Base-by-base conservation (phyloP, 2,797 vertebrate genomes). In the Microctenopoma steveboyesi region DNA sequence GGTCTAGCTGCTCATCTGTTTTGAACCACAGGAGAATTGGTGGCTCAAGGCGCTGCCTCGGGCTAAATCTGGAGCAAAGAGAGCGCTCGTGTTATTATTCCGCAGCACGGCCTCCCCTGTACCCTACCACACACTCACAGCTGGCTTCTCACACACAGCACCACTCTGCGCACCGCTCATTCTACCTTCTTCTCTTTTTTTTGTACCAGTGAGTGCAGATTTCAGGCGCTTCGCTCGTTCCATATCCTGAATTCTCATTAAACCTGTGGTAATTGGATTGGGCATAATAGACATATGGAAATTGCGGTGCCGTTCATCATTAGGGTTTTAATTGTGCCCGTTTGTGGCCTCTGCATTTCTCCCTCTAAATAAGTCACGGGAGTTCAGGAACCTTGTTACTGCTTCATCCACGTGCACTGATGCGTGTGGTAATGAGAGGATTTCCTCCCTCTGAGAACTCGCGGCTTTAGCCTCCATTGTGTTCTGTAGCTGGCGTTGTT, bases 261-360 rank as follows among this genome's bases (percentile, higher is more conserved):
- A 88, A 84, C 72, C 77, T 51, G 78, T 51, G 4, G 88, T 93
- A 93, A 93, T 94, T 93, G 92, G 91, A 91, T 90, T 25, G 85
- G 85, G 81, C 81, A 69, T 88, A 91, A 90, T 83, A 72, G 92
- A 93, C 93, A 92, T 92, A 94, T 94, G 93, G 92, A 94, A 89
- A 94, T 93, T 92, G 91, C 83, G 79, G 83, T 93, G 92, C 91
- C 91, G 88, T 94, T 94, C 92, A 93, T 93, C 93, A 93, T 94
- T 94, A 94, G 86, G 67, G 60, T 83, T 89, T 92, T 93, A 94
- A 94, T 93, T 93, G 91, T 47, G 52, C 82, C 85, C 75, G 49
- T 91, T 92, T 35, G 87, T 69, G 69, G 77, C 75, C 64, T 66
- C 56, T 7, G 52, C 75, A 9, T 81, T 77, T 67, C 28, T 68